Percentiles rank a stretch among this genome's conserved stretches.
phyloP scores from a whole-genome alignment of 2,888 invertebrate genomes.

The Drosophila robusta region DNA sequence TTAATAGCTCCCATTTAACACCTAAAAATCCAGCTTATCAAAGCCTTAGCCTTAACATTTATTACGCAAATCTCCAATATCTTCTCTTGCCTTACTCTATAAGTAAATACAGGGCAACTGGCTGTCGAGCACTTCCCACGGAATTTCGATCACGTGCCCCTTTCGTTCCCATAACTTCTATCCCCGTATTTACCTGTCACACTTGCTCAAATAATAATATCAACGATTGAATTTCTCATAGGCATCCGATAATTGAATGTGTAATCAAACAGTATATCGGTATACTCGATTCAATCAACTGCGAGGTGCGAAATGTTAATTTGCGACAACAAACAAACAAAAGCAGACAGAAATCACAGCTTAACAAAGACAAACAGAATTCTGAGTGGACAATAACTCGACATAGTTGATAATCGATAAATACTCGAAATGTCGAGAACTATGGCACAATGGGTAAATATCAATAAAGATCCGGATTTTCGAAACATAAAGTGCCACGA shows the following conservation, averaged over 20 bases:
- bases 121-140: background rate
- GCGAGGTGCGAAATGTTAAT: conserved; percentile 51
- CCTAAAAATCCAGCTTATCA: too few relatives aligned
- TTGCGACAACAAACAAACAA: conserved; percentile 28
- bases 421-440: background rate
- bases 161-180: background rate
- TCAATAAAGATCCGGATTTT: background rate
- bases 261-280: conserved; percentile 15
- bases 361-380: conserved; percentile 1
- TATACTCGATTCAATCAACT: conserved; percentile 4
- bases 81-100: too few relatives aligned
- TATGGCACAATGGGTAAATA: too few relatives aligned
- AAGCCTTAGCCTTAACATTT: too few relatives aligned
- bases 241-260: conserved; percentile 17
- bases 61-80: too few relatives aligned
- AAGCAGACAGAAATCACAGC: conserved; percentile 12
- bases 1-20: too few relatives aligned
- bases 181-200: background rate
- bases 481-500: too few relatives aligned
- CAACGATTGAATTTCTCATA: conserved; percentile 9
- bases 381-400: background rate
- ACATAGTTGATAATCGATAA: background rate
- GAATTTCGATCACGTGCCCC: background rate
- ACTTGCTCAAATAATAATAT: conserved; percentile 12
- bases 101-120: background rate